Percentiles rank a stretch among this genome's conserved stretches.
phyloP scores from a whole-genome alignment of 2,797 vertebrate species.

The Siniperca undulata region DNA sequence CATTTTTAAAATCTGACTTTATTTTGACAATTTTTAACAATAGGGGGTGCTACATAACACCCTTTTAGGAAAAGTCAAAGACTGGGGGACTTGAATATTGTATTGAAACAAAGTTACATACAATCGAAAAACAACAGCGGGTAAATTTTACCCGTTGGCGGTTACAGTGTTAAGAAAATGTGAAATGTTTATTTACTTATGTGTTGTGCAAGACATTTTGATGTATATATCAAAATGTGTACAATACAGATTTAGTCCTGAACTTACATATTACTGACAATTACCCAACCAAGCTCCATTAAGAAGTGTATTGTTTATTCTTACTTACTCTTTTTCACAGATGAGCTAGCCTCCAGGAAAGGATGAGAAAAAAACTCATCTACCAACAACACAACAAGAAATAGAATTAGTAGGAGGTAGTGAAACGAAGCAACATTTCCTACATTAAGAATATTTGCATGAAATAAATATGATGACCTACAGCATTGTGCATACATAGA shows the following conservation, averaged over 20 bases:
- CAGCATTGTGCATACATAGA: not conserved
- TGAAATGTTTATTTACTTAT: not conserved
- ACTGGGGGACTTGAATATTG: too few relatives aligned
- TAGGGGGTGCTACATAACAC: too few relatives aligned
- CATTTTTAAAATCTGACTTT: too few relatives aligned
- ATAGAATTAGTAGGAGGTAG: slow-evolving; percentile 10
- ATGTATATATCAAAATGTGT: not conserved
- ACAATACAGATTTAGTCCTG: not conserved
- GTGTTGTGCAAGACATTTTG: not conserved
- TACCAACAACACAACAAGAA: slow-evolving; percentile 64
- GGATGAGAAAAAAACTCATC: slow-evolving; percentile 97
- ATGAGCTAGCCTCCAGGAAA: slow-evolving; percentile 93
- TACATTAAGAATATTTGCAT: not conserved
- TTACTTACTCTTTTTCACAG: slow-evolving; percentile 95
- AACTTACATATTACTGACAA: not conserved
- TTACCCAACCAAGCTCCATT: not conserved
- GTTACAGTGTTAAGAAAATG: not conserved
- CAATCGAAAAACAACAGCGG: too few relatives aligned
- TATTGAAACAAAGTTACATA: too few relatives aligned
- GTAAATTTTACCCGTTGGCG: too few relatives aligned
- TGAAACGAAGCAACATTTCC: not conserved
- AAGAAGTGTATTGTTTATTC: not conserved
- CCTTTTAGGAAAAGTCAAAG: too few relatives aligned
- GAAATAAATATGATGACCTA: not conserved
- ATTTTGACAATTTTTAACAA: too few relatives aligned